These are phyloP conservation scores for Tetraodon nigroviridis DNA, from an alignment of 2,113 vertebrate genomes.

Conservation along the genomic window DNA sequence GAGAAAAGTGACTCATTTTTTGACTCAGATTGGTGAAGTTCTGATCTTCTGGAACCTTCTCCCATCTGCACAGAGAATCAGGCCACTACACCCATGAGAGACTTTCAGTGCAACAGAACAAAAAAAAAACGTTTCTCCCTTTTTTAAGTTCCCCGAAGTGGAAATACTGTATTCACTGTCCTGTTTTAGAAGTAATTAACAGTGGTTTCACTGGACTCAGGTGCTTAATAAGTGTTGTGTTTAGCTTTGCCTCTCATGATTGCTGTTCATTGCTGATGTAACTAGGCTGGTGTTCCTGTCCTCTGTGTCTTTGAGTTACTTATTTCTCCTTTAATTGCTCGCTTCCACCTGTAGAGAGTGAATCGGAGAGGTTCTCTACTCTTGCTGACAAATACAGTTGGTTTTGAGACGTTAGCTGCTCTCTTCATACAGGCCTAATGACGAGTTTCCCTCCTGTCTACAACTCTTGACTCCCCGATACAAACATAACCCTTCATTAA, in stretches of 20 bases:
- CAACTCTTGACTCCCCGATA: slow-evolving; percentile 71
- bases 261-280: slow-evolving; percentile 51
- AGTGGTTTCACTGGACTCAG: slow-evolving; percentile 13
- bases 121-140: too few species aligned
- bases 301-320: slow-evolving; percentile 49
- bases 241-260: slow-evolving; percentile 50
- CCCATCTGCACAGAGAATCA: too few species aligned
- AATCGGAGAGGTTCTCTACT: slow-evolving; percentile 57
- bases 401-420: slow-evolving; percentile 70
- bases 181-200: slow-evolving; percentile 33
- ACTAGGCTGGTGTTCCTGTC: slow-evolving; percentile 40
- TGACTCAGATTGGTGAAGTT: too few species aligned
- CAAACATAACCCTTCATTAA: slow-evolving; percentile 78
- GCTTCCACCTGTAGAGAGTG: slow-evolving; percentile 68
- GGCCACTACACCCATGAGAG: too few species aligned
- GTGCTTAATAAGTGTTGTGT: slow-evolving; percentile 54
- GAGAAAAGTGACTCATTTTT: too few species aligned
- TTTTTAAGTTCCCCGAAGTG: too few species aligned
- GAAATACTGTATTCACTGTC: slow-evolving; percentile 34
- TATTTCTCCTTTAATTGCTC: slow-evolving; percentile 69
- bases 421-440: slow-evolving; percentile 71
- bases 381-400: slow-evolving; percentile 60
- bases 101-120: too few species aligned
- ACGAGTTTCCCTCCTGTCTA: slow-evolving; percentile 76
- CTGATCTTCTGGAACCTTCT: too few species aligned